Evolutionary conservation across 2,113 vertebrate species (phyloP), one percentile per base, ranked within the genome.

Genomic region (Pteruthius melanotis): DNA sequence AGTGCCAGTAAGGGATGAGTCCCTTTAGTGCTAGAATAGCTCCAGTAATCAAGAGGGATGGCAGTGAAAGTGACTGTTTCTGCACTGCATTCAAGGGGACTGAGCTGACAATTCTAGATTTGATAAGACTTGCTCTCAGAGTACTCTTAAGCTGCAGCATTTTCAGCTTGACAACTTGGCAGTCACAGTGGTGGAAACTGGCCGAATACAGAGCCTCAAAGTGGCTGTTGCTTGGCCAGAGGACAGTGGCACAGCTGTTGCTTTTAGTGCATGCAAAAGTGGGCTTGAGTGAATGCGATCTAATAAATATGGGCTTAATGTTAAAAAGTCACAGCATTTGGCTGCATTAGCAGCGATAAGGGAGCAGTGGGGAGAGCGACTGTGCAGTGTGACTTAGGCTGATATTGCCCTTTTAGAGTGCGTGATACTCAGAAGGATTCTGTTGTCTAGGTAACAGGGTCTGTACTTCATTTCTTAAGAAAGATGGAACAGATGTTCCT

Each of bases 391-490:
- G 90, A 53, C 91, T 94, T 82, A 68, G 59, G 82, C 71, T 86
- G 66, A 37, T 89, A 77, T 1, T 90, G 72, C 71, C 84, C 87
- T 82, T 95, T 54, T 77, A 50, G 53, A 90, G 54, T 49, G 22
- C 4, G 11, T 45, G 91, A 80, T 95, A 56, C 88, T 94, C 92
- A 61, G 87, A 93, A 97, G 80, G 89, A 78, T 90, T 92, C 93
- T 94, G 95, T 97, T 96, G 95, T 94, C 96, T 93, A 96, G 95
- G 96, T 92, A 97, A 97, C 96, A 75, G 79, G 69, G 65, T 90
- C 82, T 94, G 89, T 54, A 49, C 85, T 88, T 81, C 52, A 31
- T 89, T 93, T 93, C 93, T 95, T 86, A 68, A 89, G 95, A 65
- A 94, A 88, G 93, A 93, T 70, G 56, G 87, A 96, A 87, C 95